Base-by-base conservation (phyloP, 2,888 invertebrate species). In the Baccha elongata region DNA sequence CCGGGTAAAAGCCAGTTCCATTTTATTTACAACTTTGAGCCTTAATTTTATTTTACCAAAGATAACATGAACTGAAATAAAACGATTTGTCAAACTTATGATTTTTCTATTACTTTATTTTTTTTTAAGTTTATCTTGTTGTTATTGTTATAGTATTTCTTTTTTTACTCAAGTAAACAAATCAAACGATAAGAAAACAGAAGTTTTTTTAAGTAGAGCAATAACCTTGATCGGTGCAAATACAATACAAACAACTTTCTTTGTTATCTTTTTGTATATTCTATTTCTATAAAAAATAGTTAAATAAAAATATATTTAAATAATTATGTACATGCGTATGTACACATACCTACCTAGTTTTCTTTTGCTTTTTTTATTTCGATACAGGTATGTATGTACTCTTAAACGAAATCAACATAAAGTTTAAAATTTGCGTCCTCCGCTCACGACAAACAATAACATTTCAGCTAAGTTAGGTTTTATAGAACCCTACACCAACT, bases 141-240 rank as follows among this genome's bases (percentile, higher is more conserved):
- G 32, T 37, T 50, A 13, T 50, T 4, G n/a, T n/a, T 6, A 26
- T 6, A 26, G 26, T 26, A 26, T 26, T 4, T 32, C 1, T 40
- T 65, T 65, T 11, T 11, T 42, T 42, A 35, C 29, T 29, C 3
- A 10, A 35, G 53, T 53, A 55, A 67, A 67, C 58, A 50, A 74
- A 60, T 67, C 35, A 15, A 67, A 50, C 15, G 44, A 67, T 67
- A 67, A 74, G 29, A 73, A 73, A 55, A 40, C 37, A 46, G 55
- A 58, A 58, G 65, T 74, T 52, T 11, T 32, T 35, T 21, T 37
- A 74, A 74, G 65, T 74, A 42, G 74, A 74, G 67, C 67, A 74
- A 65, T 58, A 67, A 40, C 74, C 67, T 50, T 40, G 65, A 74
- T 48, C 17, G 48, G 48, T 55, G 19, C 13, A 55, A 55, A 55